Conservation (phyloP, 2,113 vertebrate species). For the Actinemys pallida region DNA sequence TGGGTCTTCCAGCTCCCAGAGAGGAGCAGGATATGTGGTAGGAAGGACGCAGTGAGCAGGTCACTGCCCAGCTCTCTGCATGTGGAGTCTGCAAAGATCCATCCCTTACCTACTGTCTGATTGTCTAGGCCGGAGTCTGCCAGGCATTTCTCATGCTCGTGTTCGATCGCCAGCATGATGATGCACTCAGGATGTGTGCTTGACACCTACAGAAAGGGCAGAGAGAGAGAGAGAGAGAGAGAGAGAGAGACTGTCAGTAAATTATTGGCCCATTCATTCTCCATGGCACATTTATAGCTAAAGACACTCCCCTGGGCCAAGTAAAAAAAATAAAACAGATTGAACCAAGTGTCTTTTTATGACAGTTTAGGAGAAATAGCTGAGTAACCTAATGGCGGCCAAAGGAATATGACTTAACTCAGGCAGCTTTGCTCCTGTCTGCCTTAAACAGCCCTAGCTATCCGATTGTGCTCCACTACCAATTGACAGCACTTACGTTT, state of each 20-base stretch:
- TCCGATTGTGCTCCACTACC: too few species aligned
- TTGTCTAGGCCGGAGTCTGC: conserved; percentile 20
- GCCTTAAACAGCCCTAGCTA: not conserved
- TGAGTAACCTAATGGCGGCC: not conserved
- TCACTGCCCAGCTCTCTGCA: not conserved
- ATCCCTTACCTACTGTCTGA: conserved; percentile 63
- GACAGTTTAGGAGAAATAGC: not conserved
- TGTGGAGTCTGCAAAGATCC: fast-evolving
- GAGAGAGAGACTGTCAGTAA: not conserved
- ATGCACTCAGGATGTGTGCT: conserved; percentile 32
- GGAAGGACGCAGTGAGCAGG: not conserved
- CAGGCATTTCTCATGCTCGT: conserved; percentile 61
- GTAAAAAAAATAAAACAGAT: not conserved
- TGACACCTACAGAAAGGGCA: conserved; percentile 45
- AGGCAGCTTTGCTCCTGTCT: not conserved
- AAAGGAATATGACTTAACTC: not conserved
- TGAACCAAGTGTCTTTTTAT: not conserved
- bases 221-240: not conserved
- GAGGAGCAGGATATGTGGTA: not conserved
- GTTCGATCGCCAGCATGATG: conserved; percentile 65
- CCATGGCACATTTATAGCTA: fast-evolving
- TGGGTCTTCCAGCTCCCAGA: not conserved
- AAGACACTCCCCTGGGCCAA: not conserved
- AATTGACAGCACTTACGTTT: too few species aligned
- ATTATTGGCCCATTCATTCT: not conserved